A percentile compares a stretch with the other conserved stretches of the same genome.
These are phyloP conservation scores for Dromococcyx pavoninus DNA, from an alignment of 2,797 vertebrate species.

Conservation along the genomic window DNA sequence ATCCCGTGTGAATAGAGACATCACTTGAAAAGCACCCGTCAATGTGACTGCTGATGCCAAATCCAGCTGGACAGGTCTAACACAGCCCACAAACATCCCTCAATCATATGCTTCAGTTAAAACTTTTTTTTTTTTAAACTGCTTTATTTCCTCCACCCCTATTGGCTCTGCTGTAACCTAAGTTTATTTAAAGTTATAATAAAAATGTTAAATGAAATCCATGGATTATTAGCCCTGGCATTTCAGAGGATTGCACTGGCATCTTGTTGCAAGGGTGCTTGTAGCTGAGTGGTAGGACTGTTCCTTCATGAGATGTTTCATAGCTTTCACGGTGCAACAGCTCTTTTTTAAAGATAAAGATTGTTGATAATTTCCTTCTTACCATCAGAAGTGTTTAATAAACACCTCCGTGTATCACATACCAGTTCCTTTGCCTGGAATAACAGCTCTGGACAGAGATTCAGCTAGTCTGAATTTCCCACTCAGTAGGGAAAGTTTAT, in stretches of 20 bases:
- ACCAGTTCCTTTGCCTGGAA: background rate
- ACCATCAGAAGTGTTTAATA: background rate
- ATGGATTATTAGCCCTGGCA: background rate
- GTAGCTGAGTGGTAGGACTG: background rate
- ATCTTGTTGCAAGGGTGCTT: background rate
- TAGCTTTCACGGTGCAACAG: background rate
- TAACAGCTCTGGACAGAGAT: background rate
- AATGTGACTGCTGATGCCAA: slow-evolving; percentile 35
- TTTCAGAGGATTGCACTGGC: background rate
- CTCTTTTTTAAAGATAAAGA: background rate
- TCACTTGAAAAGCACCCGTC: slow-evolving; percentile 54
- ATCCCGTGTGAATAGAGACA: slow-evolving; percentile 70
- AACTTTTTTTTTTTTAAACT: background rate
- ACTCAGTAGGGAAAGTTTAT: background rate
- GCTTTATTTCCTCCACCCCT: background rate
- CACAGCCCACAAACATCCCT: slow-evolving; percentile 20
- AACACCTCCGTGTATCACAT: background rate
- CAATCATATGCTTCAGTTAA: background rate
- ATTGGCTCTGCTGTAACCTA: background rate
- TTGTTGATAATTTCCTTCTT: background rate
- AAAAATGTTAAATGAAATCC: background rate
- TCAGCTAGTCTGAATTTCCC: background rate
- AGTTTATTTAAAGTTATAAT: background rate
- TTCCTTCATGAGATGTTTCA: background rate
- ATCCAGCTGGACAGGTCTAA: slow-evolving; percentile 64